Evolutionary conservation across 1,140 invertebrate genomes (phyloP), one percentile per base, ranked within the genome.

Genomic region (Drosophila carrolli): DNA sequence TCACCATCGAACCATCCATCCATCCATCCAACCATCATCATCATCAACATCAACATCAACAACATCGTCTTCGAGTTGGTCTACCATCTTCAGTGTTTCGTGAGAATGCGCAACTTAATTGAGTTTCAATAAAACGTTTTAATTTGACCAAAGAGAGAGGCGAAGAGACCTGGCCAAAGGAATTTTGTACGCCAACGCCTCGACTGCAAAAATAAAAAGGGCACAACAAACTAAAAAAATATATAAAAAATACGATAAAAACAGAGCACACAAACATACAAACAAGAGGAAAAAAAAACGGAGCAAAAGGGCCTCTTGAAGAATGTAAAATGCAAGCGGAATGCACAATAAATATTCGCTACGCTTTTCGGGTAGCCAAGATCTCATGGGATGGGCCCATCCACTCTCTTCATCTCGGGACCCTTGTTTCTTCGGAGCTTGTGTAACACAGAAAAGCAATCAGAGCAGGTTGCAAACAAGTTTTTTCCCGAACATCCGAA

Each of bases 101-200:
- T 88, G 83, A 89, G 84, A 88, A 88, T 89, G 72, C 72, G 63
- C 83, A 67, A 83, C 73, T 83, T 88, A 88, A 88, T 88, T 88
- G 83, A 88, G 83, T 88, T 89, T 88, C 83, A 88, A 88, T 88
- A 88, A 89, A 88, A 88, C 80, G 84, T 83, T 88, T 88, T 79
- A 88, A 83, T 88, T 89, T 83, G 72, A 70, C 65, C 68, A 78
- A 56, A 48, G 38, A 40, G 41, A 11, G 37, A 37, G 29, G 29
- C 35, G 9, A 5, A 16, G 55, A 63, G 76, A 68, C 53, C 48
- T 66, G 72, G 59, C 57, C 47, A 65, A 66, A 88, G 84, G 83
- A 88, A 89, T 88, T 88, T 89, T 89, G 83, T 88, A 89, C 83
- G 84, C 83, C 84, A 89, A 88, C 83, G 82, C 82, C 82, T 86